Base-by-base conservation (phyloP, 2,113 vertebrate species). In the Charina bottae region DNA sequence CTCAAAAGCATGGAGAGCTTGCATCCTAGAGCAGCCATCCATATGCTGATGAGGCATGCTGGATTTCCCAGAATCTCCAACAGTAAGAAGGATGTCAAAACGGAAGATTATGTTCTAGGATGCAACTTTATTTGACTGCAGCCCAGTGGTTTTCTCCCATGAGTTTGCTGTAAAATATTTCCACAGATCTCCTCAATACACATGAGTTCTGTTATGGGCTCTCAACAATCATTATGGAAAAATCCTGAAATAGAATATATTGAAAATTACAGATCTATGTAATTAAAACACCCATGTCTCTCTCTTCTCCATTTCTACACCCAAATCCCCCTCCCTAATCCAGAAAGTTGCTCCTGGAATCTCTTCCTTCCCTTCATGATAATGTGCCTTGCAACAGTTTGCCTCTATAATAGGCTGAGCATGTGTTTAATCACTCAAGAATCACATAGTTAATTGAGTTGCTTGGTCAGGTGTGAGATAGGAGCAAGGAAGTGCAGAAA, bases 371-470 rank as follows among this genome's bases (percentile, higher is more conserved):
- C 58, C 21, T 0, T 26, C 42, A 84, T 84, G 26, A 60, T 46
- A 95, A 97, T 96, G 96, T 96, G 95, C 97, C 97, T 94, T 54
- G 94, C 92, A 96, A 97, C 95, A 37, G 96, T 96, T 97, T 94
- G 8, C 85, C 96, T 87, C 89, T 64, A 95, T 97, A 98, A 98
- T 98, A 97, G 97, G 95, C 33, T 59, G 96, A 96, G 97, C 95
- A 97, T 97, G 97, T 98, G 98, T 98, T 98, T 98, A 97, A 98
- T 91, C 91, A 96, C 95, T 93, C 96, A 95, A 97, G 97, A 97
- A 97, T 98, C 97, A 95, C 95, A 85, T 97, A 97, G 97, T 97
- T 98, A 98, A 98, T 98, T 97, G 98, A 97, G 98, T 96, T 96
- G 97, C 96, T 98, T 98, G 97, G 96, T 97, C 98, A 97, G 96